Evolutionary conservation across 92 coral and sea anemone genomes (phyloP), one percentile per base, ranked within the genome.

Genomic region (Palythoa grandis): DNA sequence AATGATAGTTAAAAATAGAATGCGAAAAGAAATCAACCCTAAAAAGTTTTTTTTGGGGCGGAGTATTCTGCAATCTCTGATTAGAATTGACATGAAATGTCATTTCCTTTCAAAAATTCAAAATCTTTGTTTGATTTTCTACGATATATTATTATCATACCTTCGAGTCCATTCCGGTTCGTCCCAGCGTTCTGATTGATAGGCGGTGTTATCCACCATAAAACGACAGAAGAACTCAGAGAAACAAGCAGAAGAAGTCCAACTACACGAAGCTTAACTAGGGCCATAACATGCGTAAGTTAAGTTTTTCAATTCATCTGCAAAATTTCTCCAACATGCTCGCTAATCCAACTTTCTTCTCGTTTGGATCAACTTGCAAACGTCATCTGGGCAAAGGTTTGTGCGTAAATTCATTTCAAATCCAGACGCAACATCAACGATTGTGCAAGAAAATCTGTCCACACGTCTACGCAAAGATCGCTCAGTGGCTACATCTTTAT

Each of bases 161-260:
- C 69, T 63, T 3, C 69, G 3, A 63, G 29, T 8, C 12, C 53
- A 2, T 11, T 78, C 29, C 60, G 54, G 37, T 20, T 23, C 22
- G 19, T 52, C 23, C 40, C 54, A 57, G 68, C 43, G 23, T 53
- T 58, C 35, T 78, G 71, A 6, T 3, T 58, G 37, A 78, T 60
- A 25, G 83, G 83, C 5, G 83, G 83, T 60, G 83, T 78, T 58
- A 78, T 39, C 83, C 83, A 78, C 83, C 83, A 78, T 23, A 78
- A 57, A n/a, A 78, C 23, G 8, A 78, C 11, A 7, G 83, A 78
- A 9, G 83, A 78, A 22, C 72, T 57, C 2, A 78, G 72, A 20
- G 83, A 78, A 0, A 61, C 83, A 0, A 39, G n/a, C 83, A 78
- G 56, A 3, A 78, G 53, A 58, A 78, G 0, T 12, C 71, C 83